These are phyloP conservation scores for Anarsia innoxiella DNA, from an alignment of 2,888 invertebrate species.

Conservation along the genomic window DNA sequence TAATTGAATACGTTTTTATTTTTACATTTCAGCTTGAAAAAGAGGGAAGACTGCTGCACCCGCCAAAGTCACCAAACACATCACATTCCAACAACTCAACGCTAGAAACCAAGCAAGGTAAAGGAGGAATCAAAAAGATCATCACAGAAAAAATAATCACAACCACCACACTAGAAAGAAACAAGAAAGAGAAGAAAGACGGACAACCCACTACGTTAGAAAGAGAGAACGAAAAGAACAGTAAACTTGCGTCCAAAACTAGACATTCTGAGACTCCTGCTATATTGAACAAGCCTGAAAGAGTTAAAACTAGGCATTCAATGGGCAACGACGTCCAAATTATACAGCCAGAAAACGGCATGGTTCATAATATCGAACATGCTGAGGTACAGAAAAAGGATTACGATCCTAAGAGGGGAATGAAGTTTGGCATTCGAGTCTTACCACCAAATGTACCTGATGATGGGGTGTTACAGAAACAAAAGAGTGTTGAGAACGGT, in stretches of 20 bases:
- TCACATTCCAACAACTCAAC: conserved; percentile 68
- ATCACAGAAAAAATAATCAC: conserved; percentile 66
- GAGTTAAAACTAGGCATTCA: conserved; percentile 54
- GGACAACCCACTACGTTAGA: conserved; percentile 54
- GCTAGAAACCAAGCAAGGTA: conserved; percentile 62
- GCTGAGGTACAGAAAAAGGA: conserved; percentile 73
- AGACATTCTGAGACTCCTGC: conserved; percentile 48
- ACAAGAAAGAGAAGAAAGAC: conserved; percentile 64
- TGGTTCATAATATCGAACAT: conserved; percentile 50
- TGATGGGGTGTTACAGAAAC: conserved; percentile 65
- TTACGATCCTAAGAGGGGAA: conserved; percentile 72
- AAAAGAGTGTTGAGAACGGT: conserved; percentile 62
- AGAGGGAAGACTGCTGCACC: conserved; percentile 61
- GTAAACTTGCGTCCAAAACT: conserved; percentile 50
- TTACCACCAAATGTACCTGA: conserved; percentile 75
- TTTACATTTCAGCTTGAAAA: conserved; percentile 70
- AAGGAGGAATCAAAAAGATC: conserved; percentile 66
- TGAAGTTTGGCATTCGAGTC: conserved; percentile 82
- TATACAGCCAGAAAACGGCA: conserved; percentile 58
- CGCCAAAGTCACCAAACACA: conserved; percentile 60
- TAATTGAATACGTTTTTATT: too few species aligned
- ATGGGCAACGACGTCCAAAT: conserved; percentile 57
- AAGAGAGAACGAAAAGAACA: conserved; percentile 68
- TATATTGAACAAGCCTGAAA: conserved; percentile 49
- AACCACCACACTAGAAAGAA: conserved; percentile 61